Conservation (phyloP, 23 tunicate species). For the Styela plicata region DNA sequence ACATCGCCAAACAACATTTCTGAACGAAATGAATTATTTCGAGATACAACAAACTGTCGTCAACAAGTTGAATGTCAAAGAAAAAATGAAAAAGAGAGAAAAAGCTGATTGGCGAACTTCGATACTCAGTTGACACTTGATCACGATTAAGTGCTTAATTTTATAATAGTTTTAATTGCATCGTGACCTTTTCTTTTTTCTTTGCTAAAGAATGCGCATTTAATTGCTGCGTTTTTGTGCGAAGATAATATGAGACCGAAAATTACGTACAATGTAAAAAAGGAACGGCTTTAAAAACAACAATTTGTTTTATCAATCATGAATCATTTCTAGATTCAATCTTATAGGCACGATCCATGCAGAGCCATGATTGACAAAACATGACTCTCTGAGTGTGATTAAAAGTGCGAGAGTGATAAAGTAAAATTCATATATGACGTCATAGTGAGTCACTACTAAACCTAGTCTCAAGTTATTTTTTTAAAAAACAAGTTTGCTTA, state of each 20-base stretch:
- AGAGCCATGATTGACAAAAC: not conserved
- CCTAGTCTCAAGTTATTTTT: too few species aligned
- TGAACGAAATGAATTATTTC: not conserved
- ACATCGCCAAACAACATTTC: not conserved
- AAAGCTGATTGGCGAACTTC: too few species aligned
- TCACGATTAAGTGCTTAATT: not conserved
- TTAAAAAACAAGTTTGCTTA: too few species aligned
- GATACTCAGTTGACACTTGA: not conserved
- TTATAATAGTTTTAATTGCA: not conserved
- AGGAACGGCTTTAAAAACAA: not conserved
- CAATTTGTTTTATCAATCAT: not conserved
- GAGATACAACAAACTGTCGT: not conserved
- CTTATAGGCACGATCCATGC: not conserved
- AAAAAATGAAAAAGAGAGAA: not conserved
- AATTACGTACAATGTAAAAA: not conserved
- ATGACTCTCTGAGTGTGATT: not conserved
- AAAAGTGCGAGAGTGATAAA: too few species aligned
- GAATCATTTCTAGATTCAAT: not conserved
- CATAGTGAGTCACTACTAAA: too few species aligned
- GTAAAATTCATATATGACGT: too few species aligned
- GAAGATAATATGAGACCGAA: not conserved
- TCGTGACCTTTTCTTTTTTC: not conserved
- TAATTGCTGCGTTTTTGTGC: not conserved
- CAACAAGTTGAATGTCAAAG: not conserved
- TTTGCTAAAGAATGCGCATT: not conserved